Percentiles rank a stretch among this genome's conserved stretches.
Evolutionary conservation across 2,797 vertebrate species (phyloP).

Genomic region (Schizothorax lantsangensis): DNA sequence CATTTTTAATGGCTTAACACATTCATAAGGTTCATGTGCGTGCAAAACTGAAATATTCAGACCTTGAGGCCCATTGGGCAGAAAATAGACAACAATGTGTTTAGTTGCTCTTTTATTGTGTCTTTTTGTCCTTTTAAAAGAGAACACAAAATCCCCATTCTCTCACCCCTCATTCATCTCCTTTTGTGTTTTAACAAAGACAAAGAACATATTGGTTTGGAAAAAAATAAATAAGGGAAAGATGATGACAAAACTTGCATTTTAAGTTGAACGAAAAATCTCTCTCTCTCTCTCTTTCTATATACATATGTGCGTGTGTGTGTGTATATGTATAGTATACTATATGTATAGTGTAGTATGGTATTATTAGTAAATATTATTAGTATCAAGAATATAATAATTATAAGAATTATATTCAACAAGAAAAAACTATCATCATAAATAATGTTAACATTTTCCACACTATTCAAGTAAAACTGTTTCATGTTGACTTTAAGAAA

Average conservation of each 20-base stretch:
- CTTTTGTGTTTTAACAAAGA: slow-evolving; percentile 4
- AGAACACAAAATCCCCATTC: neutral
- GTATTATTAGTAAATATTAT: too few relatives aligned
- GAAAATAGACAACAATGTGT: neutral
- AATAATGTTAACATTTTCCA: too few relatives aligned
- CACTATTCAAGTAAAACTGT: too few relatives aligned
- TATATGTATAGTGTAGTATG: too few relatives aligned
- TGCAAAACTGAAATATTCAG: neutral
- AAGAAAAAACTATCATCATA: too few relatives aligned
- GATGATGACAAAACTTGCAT: neutral
- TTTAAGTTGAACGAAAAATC: too few relatives aligned
- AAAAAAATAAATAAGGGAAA: neutral
- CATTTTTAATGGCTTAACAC: neutral
- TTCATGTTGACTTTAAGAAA: too few relatives aligned
- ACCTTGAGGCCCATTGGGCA: neutral
- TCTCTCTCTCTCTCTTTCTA: too few relatives aligned
- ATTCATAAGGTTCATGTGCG: neutral
- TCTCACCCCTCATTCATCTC: slow-evolving; percentile 4
- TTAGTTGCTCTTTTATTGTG: neutral
- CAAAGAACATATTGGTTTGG: neutral
- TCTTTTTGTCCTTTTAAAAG: neutral
- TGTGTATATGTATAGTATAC: too few relatives aligned
- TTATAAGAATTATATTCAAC: too few relatives aligned
- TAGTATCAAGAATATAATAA: too few relatives aligned
- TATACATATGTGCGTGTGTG: too few relatives aligned